Conservation (phyloP, 2,888 invertebrate species). For the Toxonevra muliebris region DNA sequence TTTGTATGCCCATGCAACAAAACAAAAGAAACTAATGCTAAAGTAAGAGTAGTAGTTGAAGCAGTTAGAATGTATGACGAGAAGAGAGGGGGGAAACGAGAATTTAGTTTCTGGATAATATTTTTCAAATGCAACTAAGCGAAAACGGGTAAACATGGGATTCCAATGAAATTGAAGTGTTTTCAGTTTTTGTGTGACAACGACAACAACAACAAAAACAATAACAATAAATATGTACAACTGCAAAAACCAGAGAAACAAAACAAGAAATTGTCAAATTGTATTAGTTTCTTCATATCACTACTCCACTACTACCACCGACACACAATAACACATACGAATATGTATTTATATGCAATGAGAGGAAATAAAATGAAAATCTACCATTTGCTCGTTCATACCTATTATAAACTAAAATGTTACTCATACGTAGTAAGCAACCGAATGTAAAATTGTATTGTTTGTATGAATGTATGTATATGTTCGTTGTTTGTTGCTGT, state of each 20-base stretch:
- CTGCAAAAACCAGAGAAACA: background rate
- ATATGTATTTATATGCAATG: background rate
- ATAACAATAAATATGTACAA: background rate
- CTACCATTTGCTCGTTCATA: too few relatives aligned
- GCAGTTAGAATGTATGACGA: too few relatives aligned
- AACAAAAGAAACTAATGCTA: too few relatives aligned
- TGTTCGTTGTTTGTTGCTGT: too few relatives aligned
- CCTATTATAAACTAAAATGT: too few relatives aligned
- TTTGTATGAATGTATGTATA: too few relatives aligned
- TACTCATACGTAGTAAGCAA: too few relatives aligned
- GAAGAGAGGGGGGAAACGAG: too few relatives aligned
- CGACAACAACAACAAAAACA: conserved; percentile 1
- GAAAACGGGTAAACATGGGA: conserved; percentile 47
- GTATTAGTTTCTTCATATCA: background rate
- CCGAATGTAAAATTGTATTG: too few relatives aligned
- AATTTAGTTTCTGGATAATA: conserved; percentile 32
- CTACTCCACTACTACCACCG: background rate
- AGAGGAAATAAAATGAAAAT: conserved; percentile 3
- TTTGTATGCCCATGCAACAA: too few relatives aligned
- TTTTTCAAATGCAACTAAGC: conserved; percentile 47
- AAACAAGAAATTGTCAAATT: background rate
- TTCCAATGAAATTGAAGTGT: conserved; percentile 46
- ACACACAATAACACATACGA: background rate
- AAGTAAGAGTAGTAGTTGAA: too few relatives aligned
- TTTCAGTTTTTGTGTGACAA: conserved; percentile 38